Evolutionary conservation across 2,113 vertebrate genomes (phyloP).

Genomic region (Malurus elegans): DNA sequence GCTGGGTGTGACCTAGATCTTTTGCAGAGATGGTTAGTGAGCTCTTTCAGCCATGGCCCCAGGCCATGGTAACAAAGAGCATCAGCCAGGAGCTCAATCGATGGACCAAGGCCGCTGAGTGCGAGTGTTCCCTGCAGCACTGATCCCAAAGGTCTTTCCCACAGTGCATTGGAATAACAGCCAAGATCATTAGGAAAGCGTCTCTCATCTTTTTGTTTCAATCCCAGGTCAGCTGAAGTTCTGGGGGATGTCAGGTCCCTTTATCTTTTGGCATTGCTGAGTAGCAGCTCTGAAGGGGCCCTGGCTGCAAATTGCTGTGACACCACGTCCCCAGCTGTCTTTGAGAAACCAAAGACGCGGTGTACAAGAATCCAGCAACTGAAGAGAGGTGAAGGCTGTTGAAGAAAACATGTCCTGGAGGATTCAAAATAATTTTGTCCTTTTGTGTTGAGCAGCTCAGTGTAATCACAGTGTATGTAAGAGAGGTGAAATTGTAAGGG

Average conservation of each 20-base stretch:
- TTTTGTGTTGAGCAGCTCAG: background rate
- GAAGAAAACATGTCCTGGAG: background rate
- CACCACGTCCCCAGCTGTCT: background rate
- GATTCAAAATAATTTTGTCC: background rate
- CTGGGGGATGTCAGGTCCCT: background rate
- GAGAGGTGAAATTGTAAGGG: background rate
- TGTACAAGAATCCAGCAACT: background rate
- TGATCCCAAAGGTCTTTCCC: background rate
- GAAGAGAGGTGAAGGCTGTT: background rate
- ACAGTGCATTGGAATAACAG: background rate
- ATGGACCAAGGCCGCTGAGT: fast-evolving
- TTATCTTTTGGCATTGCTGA: background rate
- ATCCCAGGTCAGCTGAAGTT: background rate
- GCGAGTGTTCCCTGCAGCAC: fast-evolving
- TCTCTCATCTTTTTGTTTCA: background rate
- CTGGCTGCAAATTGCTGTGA: background rate
- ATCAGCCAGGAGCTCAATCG: background rate
- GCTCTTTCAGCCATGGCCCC: background rate
- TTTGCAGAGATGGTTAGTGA: background rate
- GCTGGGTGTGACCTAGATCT: background rate
- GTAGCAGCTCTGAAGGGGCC: background rate
- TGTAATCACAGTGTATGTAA: background rate
- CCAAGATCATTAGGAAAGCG: background rate
- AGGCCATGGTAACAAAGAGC: background rate
- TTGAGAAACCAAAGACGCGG: background rate